Percentiles rank a stretch among this genome's conserved stretches.
Conservation (phyloP, 2,113 vertebrate genomes). For the Notechis scutatus region DNA sequence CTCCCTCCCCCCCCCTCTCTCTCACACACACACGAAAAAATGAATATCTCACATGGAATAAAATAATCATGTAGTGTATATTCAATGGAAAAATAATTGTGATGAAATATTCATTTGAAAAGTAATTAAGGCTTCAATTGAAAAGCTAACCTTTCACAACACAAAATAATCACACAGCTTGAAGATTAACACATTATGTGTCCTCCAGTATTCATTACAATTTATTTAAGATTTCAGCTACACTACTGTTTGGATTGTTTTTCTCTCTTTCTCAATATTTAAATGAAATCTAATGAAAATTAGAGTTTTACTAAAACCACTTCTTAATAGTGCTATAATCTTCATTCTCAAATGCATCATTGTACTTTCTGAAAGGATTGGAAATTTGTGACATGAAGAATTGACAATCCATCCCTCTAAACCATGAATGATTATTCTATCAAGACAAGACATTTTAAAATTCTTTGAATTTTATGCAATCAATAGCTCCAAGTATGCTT, state of each 20-base stretch:
- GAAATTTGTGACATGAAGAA: conserved; percentile 49
- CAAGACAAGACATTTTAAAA: conserved; percentile 45
- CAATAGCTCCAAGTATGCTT: conserved; percentile 49
- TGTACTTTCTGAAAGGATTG: conserved; percentile 45
- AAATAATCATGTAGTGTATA: conserved; percentile 59
- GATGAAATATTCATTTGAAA: conserved; percentile 77
- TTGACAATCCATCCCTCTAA: conserved; percentile 40
- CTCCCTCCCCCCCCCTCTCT: too few relatives aligned
- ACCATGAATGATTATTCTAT: conserved; percentile 43
- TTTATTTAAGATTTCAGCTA: conserved; percentile 67
- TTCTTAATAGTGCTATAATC: conserved; percentile 24
- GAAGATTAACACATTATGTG: conserved; percentile 65
- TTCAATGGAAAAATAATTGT: conserved; percentile 68
- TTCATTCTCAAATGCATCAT: conserved; percentile 21
- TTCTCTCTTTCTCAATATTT: conserved; percentile 33
- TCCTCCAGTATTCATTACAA: conserved; percentile 68
- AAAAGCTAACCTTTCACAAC: conserved; percentile 73
- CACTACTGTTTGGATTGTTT: conserved; percentile 51
- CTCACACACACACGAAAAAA: conserved; percentile 31
- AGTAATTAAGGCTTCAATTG: conserved; percentile 74
- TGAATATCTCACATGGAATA: conserved; percentile 57
- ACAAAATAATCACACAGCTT: conserved; percentile 66
- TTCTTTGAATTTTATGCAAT: conserved; percentile 48
- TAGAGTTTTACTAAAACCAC: conserved; percentile 35
- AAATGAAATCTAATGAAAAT: conserved; percentile 55